These are phyloP conservation scores for Lucilia sericata DNA, from an alignment of 1,140 invertebrate genomes.

Conservation along the genomic window DNA sequence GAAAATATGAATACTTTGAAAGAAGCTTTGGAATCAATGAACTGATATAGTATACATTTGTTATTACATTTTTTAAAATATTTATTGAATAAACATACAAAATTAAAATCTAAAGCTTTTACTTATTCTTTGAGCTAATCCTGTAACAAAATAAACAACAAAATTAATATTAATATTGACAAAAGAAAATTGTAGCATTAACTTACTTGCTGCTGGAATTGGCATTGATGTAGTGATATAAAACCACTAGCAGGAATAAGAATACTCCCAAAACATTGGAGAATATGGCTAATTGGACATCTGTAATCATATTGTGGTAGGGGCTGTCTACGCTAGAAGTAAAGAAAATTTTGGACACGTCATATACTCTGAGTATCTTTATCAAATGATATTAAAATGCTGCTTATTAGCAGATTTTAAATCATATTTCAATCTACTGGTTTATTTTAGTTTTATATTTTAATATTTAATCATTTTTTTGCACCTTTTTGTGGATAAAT, in stretches of 20 bases:
- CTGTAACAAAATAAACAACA: conserved; percentile 56
- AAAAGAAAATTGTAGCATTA: neutral
- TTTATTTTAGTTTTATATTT: neutral
- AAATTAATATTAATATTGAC: conserved; percentile 28
- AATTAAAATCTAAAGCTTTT: conserved; percentile 36
- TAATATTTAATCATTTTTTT: neutral
- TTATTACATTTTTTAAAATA: neutral
- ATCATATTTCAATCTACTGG: neutral
- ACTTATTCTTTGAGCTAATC: conserved; percentile 57
- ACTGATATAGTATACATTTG: neutral
- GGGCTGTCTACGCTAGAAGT: neutral
- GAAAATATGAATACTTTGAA: conserved; percentile 34
- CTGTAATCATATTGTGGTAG: conserved; percentile 91
- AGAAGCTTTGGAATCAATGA: conserved; percentile 31
- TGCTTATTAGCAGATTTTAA: neutral
- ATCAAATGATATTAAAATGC: neutral
- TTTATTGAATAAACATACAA: conserved; percentile 43
- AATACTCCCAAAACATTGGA: conserved; percentile 95
- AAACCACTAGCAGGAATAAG: conserved; percentile 92
- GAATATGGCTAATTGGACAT: conserved; percentile 95
- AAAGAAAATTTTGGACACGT: conserved; percentile 34
- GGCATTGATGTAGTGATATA: conserved; percentile 97
- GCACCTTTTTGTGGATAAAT: neutral
- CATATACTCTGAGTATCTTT: neutral
- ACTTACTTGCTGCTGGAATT: conserved; percentile 71